These are phyloP conservation scores for Orientallactaga sibirica DNA, from an alignment of 2,797 vertebrate species.

Conservation along the genomic window DNA sequence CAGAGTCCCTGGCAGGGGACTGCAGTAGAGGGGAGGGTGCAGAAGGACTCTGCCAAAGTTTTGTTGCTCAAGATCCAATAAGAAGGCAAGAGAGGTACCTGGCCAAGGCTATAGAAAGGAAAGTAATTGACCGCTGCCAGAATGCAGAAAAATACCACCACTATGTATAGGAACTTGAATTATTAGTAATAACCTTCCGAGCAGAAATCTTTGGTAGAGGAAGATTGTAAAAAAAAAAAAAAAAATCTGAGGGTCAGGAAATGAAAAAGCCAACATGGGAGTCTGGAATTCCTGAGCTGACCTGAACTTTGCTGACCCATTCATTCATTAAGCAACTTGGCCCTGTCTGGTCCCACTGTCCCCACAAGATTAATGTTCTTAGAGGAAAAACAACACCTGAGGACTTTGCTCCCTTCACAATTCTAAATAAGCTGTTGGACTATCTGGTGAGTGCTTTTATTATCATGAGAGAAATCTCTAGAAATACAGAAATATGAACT, in stretches of 20 bases:
- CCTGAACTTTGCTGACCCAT: not conserved
- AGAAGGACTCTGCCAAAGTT: not conserved
- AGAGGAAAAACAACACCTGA: not conserved
- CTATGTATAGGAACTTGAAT: not conserved
- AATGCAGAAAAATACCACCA: not conserved
- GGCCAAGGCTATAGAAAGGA: not conserved
- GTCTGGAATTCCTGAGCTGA: not conserved
- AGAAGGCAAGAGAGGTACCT: not conserved
- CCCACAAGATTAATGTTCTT: not conserved
- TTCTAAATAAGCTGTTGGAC: slow-evolving; percentile 68
- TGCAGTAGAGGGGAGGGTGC: not conserved
- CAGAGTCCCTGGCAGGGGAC: not conserved
- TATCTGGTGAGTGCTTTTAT: slow-evolving; percentile 87
- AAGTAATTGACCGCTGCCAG: not conserved
- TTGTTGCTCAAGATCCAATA: not conserved
- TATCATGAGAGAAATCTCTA: slow-evolving; percentile 90
- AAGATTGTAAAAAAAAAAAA: not conserved
- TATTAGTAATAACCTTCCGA: not conserved
- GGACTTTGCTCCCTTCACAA: not conserved
- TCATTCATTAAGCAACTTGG: not conserved
- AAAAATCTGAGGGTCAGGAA: not conserved
- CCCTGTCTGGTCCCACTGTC: no score
- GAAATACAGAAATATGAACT: slow-evolving; percentile 87
- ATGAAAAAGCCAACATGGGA: not conserved
- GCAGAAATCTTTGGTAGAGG: not conserved